These are phyloP conservation scores for Lagopus leucura DNA, from an alignment of 2,113 vertebrate genomes.

Conservation along the genomic window DNA sequence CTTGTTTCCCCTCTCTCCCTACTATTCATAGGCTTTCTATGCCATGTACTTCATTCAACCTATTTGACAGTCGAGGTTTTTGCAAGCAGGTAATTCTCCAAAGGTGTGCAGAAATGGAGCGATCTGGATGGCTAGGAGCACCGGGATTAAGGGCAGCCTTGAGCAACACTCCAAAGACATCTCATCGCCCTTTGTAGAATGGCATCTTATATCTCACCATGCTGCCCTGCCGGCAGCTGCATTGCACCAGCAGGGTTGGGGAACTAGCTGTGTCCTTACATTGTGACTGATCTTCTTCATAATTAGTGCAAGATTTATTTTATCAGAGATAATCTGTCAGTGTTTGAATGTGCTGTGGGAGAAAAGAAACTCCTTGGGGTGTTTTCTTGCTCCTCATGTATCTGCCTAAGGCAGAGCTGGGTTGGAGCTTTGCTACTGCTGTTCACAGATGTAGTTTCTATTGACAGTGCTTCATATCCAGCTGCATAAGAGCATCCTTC, in stretches of 20 bases:
- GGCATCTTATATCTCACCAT: not conserved
- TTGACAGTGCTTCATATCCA: not conserved
- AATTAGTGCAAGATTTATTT: slow-evolving; percentile 13
- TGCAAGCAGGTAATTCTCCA: not conserved
- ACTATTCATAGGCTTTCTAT: slow-evolving; percentile 42
- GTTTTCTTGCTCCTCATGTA: rapidly evolving
- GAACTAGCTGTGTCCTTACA: not conserved
- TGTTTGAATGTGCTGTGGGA: not conserved
- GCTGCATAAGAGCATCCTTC: not conserved
- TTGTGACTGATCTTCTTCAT: not conserved
- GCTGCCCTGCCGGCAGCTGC: not conserved
- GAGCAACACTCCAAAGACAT: not conserved
- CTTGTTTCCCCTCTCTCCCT: slow-evolving; percentile 45
- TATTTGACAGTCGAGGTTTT: not conserved
- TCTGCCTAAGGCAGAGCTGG: not conserved
- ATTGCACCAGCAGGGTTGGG: not conserved
- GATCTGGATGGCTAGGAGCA: not conserved
- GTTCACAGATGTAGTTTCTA: not conserved
- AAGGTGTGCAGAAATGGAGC: not conserved
- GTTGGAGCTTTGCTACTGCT: not conserved
- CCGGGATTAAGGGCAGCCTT: not conserved
- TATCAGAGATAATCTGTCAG: not conserved
- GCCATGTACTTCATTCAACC: not conserved
- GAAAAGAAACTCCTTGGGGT: not conserved
- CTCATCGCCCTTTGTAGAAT: not conserved